Base-by-base conservation (phyloP, 2,113 vertebrate genomes). In the Mustela nigripes region DNA sequence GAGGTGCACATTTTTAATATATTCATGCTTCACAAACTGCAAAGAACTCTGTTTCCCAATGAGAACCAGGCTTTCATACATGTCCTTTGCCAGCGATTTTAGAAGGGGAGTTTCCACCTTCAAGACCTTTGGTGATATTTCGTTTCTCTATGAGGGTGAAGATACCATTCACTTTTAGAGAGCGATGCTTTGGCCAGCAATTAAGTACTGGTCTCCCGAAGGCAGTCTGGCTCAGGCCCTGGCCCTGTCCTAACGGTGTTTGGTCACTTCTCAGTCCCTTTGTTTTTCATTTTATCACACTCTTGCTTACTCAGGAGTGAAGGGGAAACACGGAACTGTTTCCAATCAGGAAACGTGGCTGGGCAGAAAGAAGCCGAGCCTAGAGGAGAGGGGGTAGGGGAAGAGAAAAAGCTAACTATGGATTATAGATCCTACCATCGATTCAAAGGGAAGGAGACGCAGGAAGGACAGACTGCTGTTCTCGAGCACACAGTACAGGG, bases 81-180 rank as follows among this genome's bases (percentile, higher is more conserved):
- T 81, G 78, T 80, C 56, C 50, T 93, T 67, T 83, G 94, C 89
- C 92, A 69, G 83, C 48, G 48, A 69, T 82, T 79, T 65, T 19
- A 65, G 73, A 85, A 60, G 65, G 45, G 53, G 78, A 26, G 0
- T 21, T 28, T 28, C 53, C 22, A 22, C 78, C 80, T 90, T 42
- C 26, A 11, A 11, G 24, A 36, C 4, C 15, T 7, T 33, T 2
- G 5, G n/a, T 56, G 7, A 16, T 16, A 18, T 22, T 89, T 60
- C 0, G 0, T 15, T 76, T 82, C 36, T 63, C 31, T 42, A 0
- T 0, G 0, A 0, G 1, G 22, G 12, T 22, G 11, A 62, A 71
- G 73, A 69, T 80, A 15, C 87, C 69, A 1, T 80, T 56, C 18
- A 4, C n/a, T 67, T 65, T 78, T 65, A n/a, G 63, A 48, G 48